Base-by-base conservation (phyloP, 1,140 invertebrate species). In the Drosophila rufa region DNA sequence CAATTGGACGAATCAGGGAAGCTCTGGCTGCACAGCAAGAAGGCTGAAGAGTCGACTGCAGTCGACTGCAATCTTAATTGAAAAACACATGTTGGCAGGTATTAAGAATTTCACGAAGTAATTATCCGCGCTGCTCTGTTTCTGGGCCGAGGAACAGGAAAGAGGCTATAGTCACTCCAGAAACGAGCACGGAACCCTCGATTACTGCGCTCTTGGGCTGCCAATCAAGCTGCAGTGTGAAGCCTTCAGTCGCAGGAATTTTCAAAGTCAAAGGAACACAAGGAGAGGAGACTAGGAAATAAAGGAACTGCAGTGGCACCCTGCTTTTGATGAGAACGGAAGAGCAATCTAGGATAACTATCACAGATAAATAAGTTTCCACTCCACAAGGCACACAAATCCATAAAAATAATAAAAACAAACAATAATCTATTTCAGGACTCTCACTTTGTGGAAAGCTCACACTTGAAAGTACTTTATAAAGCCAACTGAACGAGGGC, bases 61-160 rank as follows among this genome's bases (percentile, higher is more conserved):
- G 17, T 65, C 66, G 68, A 58, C 43, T 48, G 43, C 33, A 45
- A 40, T 36, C 27, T 43, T 58, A 73, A 73, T 71, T 71, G 17
- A 19, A 73, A 50, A 73, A 43, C 45, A 40, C 53, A 38, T 60
- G 38, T 38, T 60, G 67, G 53, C 67, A 58, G 51, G 38, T 73
- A 50, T 22, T 71, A 42, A 59, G 62, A 69, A 70, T 46, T 48
- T 48, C 11, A 5, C 17, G 11, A 25, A 17, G 14, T 42, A 42
- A 69, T 71, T 69, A 48, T 40, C 61, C n/a, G 46, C 38, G 38
- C 38, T n/a, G 38, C 36, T 46, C 43, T 6, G 36, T 17, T 48
- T 48, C 19, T n/a, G n/a, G 15, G 12, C 22, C 27, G 12, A 11
- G 25, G 46, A 48, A 8, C 15, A 4, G n/a, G 15, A 14, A 6